Conservation (phyloP, 2,797 vertebrate species). For the Halcyon leucocephala region DNA sequence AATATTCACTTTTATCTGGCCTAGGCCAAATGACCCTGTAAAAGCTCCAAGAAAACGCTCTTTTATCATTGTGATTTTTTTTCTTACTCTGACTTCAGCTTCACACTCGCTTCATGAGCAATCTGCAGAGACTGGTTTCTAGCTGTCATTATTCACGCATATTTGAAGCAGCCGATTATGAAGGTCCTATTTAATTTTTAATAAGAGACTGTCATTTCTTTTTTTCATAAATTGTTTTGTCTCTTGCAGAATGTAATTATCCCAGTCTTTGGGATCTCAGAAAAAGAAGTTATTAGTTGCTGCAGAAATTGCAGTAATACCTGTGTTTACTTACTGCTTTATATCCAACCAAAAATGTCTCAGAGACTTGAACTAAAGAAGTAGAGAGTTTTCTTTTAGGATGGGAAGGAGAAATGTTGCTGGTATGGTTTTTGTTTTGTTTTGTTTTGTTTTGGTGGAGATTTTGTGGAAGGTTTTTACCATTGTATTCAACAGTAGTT, state of each 20-base stretch:
- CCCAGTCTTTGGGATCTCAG: neutral
- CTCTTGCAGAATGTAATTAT: constrained; percentile 32
- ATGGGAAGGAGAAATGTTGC: neutral
- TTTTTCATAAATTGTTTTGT: constrained; percentile 5
- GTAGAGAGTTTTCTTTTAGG: neutral
- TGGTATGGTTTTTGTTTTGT: neutral
- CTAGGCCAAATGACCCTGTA: constrained; percentile 23
- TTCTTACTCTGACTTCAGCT: constrained; percentile 20
- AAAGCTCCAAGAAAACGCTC: neutral
- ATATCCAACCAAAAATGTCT: neutral
- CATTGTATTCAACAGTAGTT: neutral
- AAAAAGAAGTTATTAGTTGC: neutral
- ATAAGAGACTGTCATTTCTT: neutral
- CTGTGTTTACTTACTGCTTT: neutral
- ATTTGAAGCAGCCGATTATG: constrained; percentile 48
- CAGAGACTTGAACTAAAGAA: neutral
- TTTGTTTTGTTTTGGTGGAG: neutral
- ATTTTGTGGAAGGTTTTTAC: neutral
- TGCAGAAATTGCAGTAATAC: neutral
- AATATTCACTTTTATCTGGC: constrained; percentile 15
- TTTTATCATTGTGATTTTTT: neutral
- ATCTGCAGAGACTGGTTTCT: constrained; percentile 11
- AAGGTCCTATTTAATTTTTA: constrained; percentile 62
- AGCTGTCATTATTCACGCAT: neutral
- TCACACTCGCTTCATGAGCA: neutral